Base-by-base conservation (phyloP, 2,797 vertebrate genomes). In the Mus spretus region DNA sequence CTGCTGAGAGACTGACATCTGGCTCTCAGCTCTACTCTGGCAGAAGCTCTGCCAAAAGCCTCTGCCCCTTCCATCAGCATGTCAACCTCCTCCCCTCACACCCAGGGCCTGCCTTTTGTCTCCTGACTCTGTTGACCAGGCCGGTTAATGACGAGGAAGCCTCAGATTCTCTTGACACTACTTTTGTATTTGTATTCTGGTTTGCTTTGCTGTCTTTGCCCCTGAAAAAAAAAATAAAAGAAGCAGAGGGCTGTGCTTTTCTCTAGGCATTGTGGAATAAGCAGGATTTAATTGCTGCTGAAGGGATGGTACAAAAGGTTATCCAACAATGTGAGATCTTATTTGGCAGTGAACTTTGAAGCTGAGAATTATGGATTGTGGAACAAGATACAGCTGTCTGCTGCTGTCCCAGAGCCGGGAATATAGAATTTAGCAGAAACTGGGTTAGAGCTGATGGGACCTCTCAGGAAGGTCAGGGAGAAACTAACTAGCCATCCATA, bases 211-310 rank as follows among this genome's bases (percentile, higher is more conserved):
- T 91, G 26, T 89, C 91, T 98, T 95, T 94, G 53, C 82, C 75
- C 95, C 97, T 98, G 96, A 97, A 26, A 61, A 61, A 24, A 10
- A 37, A 53, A 55, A 55, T 2, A 13, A 57, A 40, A 50, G 67
- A 98, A 98, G 89, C 90, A 98, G 98, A 97, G 92, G 93, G 88
- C 91, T 96, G 96, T 65, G 91, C 95, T 96, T 97, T 98, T 96
- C 97, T 98, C 34, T 65, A 96, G 97, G 93, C 92, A 79, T 87
- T 55, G 65, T 63, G 83, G 77, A 96, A 96, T 96, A 96, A 97
- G 90, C 96, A 97, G 97, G 95, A 97, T 97, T 98, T 98, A 98
- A 98, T 98, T 98, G 98, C 95, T 98, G 97, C 98, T 98, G 98
- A 98, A 98, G 97, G 95, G 34, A 96, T 97, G 93, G 96, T 97